Evolutionary conservation across 2,113 vertebrate species (phyloP).

Genomic region (Felis catus): F.catus_Fca126_mat1.0 CM031411.1:101394001-101394500

Average conservation of each 20-base stretch:
- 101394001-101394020: not conserved
- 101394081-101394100: not conserved
- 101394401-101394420: slow-evolving; percentile 9
- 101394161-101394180: no score
- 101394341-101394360: not conserved
- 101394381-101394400: not conserved
- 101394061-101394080: slow-evolving; percentile 28
- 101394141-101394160: no score
- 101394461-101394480: not conserved
- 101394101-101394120: no score
- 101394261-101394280: no score
- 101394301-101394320: slow-evolving; percentile 12
- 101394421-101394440: not conserved
- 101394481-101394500: not conserved
- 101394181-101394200: no score
- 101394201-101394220: no score
- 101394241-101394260: no score
- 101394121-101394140: no score
- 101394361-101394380: not conserved
- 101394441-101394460: not conserved
- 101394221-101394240: no score
- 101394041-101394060: slow-evolving; percentile 10
- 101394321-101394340: not conserved
- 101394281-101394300: no score
- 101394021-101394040: not conserved